These are phyloP conservation scores for Propithecus perrieri DNA, from an alignment of 2,797 vertebrate genomes.

Conservation along the genomic window DNA sequence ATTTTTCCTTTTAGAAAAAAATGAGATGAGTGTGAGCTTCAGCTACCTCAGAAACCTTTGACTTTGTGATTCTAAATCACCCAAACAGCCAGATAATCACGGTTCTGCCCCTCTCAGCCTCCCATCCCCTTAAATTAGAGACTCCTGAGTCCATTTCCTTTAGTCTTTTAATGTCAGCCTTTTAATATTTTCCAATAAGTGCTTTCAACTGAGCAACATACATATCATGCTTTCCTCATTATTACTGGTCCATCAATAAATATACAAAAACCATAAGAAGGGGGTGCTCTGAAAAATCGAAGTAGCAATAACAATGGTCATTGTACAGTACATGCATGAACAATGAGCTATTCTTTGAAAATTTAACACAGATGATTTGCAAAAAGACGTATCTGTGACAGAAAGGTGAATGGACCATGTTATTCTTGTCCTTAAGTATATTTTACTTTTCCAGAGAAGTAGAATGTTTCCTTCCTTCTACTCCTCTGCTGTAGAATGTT, in stretches of 20 bases:
- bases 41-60: not conserved
- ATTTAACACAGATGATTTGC: slow-evolving; percentile 56
- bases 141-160: slow-evolving; percentile 56
- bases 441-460: slow-evolving; percentile 51
- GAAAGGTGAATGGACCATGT: slow-evolving; percentile 20
- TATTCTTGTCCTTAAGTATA: slow-evolving; percentile 40
- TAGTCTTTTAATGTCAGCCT: slow-evolving; percentile 67
- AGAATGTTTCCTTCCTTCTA: not conserved
- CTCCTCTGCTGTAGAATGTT: not conserved
- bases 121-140: slow-evolving; percentile 21
- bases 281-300: slow-evolving; percentile 70
- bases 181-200: slow-evolving; percentile 67
- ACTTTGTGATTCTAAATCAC: not conserved
- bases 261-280: slow-evolving; percentile 78
- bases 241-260: slow-evolving; percentile 80
- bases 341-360: slow-evolving; percentile 64
- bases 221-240: slow-evolving; percentile 62
- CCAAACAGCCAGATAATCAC: not conserved
- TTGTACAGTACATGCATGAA: slow-evolving; percentile 51
- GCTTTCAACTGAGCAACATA: slow-evolving; percentile 67
- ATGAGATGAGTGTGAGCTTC: not conserved
- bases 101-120: not conserved
- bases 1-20: slow-evolving; percentile 14
- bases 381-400: slow-evolving; percentile 41
- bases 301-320: slow-evolving; percentile 72